phyloP scores from a whole-genome alignment of 2,888 invertebrate species.

The Cephus sareptanus region DNA sequence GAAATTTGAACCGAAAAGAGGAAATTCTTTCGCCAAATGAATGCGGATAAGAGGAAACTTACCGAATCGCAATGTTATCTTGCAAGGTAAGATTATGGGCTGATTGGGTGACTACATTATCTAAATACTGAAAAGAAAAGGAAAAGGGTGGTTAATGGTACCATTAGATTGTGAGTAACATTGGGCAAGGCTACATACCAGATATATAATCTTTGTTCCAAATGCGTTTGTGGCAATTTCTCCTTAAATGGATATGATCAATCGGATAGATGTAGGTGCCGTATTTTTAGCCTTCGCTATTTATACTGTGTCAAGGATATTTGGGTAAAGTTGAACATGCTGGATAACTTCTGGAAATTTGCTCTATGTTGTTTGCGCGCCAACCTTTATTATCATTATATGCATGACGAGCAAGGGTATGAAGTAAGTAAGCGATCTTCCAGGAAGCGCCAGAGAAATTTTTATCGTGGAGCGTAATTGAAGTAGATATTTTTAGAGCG shows the following conservation, averaged over 20 bases:
- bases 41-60: background rate
- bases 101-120: background rate
- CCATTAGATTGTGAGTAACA: background rate
- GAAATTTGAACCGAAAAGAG: background rate
- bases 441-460: background rate
- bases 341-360: background rate
- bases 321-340: background rate
- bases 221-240: background rate
- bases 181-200: background rate
- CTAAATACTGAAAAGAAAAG: background rate
- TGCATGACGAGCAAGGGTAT: background rate
- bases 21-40: background rate
- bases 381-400: background rate
- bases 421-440: background rate
- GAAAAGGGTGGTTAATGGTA: background rate
- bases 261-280: background rate
- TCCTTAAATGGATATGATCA: background rate
- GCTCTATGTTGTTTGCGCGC: background rate
- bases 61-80: background rate
- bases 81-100: background rate
- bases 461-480: background rate
- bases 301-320: background rate
- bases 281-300: background rate
- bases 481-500: background rate
- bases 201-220: background rate